Evolutionary conservation across 2,113 vertebrate genomes (phyloP), one percentile per base, ranked within the genome.

Genomic region (Chauna torquata): DNA sequence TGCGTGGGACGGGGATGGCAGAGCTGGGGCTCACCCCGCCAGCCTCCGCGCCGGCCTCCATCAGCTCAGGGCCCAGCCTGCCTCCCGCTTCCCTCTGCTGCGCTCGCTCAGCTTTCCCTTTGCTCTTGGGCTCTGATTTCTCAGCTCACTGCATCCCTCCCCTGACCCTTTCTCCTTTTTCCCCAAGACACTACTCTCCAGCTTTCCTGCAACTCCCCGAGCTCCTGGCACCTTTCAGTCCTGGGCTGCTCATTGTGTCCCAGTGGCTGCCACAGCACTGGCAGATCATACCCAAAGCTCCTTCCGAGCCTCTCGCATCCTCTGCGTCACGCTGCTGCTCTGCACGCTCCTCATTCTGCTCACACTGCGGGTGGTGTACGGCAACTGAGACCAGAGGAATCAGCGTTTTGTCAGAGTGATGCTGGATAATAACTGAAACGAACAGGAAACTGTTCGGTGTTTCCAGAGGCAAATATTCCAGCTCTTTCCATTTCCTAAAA

Each of bases 151-250:
- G 27, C 6, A 0, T 75, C 54, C 55, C 69, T 76, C 27, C 40
- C 52, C 78, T 61, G 86, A 32, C 65, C 70, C 44, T 44, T 58
- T 74, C 49, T 86, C 27, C 81, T 77, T 69, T 66, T 27, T 55
- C 52, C 45, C 72, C 2, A 0, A n/a, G 77, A 76, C 75, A 2
- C 42, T 18, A 55, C 74, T 88, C 59, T 58, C 69, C 68, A 32
- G 82, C 44, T 81, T 19, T 40, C 83, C 82, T 32, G 66, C 4
- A 0, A 32, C 50, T 38, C 30, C n/a, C 82, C 1, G 23, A 32
- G 55, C 93, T 82, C 61, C 68, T 5, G n/a, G 70, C 68, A 27
- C 78, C 76, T 96, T 71, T 45, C 86, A 58, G 79, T 70, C 30
- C 11, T 2, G 54, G 44, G 58, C 16, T 20, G 47, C 71, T 62